These are phyloP conservation scores for Hycleus phaleratus DNA, from an alignment of 1,140 invertebrate genomes.

Conservation along the genomic window DNA sequence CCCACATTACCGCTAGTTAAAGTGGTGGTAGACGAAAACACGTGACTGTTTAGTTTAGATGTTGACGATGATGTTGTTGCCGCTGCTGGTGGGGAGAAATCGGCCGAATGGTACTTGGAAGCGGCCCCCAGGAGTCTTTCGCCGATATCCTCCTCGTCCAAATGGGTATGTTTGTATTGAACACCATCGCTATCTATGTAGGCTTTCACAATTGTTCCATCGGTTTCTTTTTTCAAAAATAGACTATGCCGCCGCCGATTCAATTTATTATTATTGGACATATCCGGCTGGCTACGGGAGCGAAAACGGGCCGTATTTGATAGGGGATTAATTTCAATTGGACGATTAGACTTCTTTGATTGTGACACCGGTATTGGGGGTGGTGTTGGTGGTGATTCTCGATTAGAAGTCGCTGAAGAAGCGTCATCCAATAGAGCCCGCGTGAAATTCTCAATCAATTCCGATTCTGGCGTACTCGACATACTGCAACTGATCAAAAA, in stretches of 20 bases:
- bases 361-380: neutral
- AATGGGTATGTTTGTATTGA: constrained; percentile 34
- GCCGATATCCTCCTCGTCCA: constrained; percentile 11
- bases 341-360: constrained; percentile 2
- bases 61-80: no score
- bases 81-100: no score
- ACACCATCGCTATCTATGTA: constrained; percentile 35
- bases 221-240: constrained; percentile 33
- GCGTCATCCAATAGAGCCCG: neutral
- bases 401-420: constrained; percentile 5
- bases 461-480: constrained; percentile 22
- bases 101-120: constrained; percentile 1
- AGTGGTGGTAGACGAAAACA: neutral
- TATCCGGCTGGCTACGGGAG: constrained; percentile 13
- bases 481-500: constrained; percentile 2
- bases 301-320: constrained; percentile 26
- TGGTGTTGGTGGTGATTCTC: constrained; percentile 23
- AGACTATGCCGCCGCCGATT: constrained; percentile 25
- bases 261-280: constrained; percentile 1
- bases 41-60: no score
- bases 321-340: constrained; percentile 20
- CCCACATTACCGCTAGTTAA: no score
- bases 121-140: neutral
- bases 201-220: constrained; percentile 31
- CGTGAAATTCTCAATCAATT: constrained; percentile 2